phyloP scores from a whole-genome alignment of 2,797 vertebrate genomes.

The Lagocephalus sceleratus region DNA sequence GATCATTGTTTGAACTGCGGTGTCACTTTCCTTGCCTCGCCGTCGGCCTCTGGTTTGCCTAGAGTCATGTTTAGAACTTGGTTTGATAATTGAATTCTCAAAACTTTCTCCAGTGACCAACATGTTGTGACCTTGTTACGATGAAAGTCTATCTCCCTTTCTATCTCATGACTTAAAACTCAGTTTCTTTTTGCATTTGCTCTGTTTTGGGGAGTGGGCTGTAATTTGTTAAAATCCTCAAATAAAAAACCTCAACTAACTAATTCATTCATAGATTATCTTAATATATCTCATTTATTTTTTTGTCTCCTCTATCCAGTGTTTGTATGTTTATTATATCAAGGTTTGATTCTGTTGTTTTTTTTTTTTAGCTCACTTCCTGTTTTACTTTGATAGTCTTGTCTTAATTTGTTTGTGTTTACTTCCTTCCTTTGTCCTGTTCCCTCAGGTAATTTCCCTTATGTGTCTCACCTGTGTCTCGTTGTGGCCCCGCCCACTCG shows the following conservation, averaged over 20 bases:
- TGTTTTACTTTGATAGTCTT: too few relatives aligned
- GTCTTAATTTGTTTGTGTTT: too few relatives aligned
- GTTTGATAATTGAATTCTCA: not conserved
- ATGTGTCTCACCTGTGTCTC: too few relatives aligned
- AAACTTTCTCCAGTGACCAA: not conserved
- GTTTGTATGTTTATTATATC: too few relatives aligned
- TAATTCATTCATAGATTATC: too few relatives aligned
- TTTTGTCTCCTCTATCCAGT: too few relatives aligned
- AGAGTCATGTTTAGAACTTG: not conserved
- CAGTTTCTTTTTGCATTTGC: not conserved
- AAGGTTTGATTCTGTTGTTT: too few relatives aligned
- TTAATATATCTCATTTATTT: too few relatives aligned
- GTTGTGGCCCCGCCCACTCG: too few relatives aligned
- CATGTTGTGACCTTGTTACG: not conserved
- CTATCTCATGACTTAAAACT: not conserved
- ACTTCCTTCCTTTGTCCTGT: too few relatives aligned
- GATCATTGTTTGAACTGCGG: conserved; percentile 6
- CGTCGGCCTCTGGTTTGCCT: not conserved
- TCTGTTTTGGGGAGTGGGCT: not conserved
- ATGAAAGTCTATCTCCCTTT: not conserved
- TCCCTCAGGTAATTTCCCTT: too few relatives aligned
- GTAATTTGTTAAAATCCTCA: not conserved
- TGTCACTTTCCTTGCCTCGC: not conserved
- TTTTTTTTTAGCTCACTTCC: too few relatives aligned
- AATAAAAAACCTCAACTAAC: not conserved